Percentiles rank a stretch among this genome's conserved stretches.
These are phyloP conservation scores for Leptinotarsa rubiginosa DNA, from an alignment of 2,888 invertebrate genomes.

Conservation along the genomic window DNA sequence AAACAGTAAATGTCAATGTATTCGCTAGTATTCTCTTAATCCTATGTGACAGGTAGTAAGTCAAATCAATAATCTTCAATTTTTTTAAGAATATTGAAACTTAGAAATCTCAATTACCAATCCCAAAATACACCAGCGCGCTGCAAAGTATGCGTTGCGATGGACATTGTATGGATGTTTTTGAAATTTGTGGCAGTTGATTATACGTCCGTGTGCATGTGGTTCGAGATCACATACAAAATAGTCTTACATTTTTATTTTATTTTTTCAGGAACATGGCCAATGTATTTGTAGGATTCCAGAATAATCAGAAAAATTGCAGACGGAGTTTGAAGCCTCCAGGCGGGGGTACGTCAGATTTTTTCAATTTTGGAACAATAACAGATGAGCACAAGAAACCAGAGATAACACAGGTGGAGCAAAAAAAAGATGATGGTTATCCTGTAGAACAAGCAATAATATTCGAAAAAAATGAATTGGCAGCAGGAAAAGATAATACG, in stretches of 20 bases:
- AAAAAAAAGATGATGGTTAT: background rate
- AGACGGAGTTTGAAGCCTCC: slow-evolving; percentile 52
- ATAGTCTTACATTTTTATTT: background rate
- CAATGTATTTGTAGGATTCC: slow-evolving; percentile 49
- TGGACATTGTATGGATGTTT: too few species aligned
- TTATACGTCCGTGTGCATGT: too few species aligned
- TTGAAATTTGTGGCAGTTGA: too few species aligned
- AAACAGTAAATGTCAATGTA: too few species aligned
- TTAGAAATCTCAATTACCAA: too few species aligned
- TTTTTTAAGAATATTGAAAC: too few species aligned
- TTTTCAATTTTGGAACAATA: slow-evolving; percentile 40
- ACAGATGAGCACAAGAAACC: slow-evolving; percentile 1
- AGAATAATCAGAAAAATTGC: slow-evolving; percentile 49
- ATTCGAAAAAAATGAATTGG: slow-evolving; percentile 3
- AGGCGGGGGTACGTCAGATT: slow-evolving; percentile 51
- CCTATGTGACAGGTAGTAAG: too few species aligned
- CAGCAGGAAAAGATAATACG: background rate
- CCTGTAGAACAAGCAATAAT: too few species aligned
- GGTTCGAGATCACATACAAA: background rate
- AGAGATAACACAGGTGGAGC: slow-evolving; percentile 8
- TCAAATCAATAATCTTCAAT: too few species aligned
- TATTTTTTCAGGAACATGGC: slow-evolving; percentile 39
- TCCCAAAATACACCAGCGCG: too few species aligned
- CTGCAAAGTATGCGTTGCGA: too few species aligned
- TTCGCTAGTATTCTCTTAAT: too few species aligned